Evolutionary conservation across 1,140 invertebrate species (phyloP).

Genomic region (Drosophila dunni): DNA sequence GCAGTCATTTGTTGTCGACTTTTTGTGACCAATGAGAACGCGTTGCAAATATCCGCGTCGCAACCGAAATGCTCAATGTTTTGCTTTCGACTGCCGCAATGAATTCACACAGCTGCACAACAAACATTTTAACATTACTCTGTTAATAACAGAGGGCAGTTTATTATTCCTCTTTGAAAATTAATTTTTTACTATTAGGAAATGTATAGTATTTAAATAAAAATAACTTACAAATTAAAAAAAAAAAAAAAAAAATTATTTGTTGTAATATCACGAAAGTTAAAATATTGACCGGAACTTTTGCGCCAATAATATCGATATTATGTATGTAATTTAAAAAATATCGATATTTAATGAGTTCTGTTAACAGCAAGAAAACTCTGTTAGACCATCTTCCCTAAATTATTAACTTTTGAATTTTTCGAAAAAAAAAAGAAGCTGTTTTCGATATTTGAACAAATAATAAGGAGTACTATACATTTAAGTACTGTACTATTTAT

Average conservation of each 20-base stretch:
- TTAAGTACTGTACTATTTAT: too few relatives aligned
- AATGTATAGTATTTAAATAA: not conserved
- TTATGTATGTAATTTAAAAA: too few relatives aligned
- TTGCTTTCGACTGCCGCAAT: constrained; percentile 23
- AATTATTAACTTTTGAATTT: too few relatives aligned
- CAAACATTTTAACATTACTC: constrained; percentile 7
- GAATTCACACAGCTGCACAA: not conserved
- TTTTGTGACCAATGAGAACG: not conserved
- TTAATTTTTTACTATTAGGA: not conserved
- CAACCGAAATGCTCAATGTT: constrained; percentile 27
- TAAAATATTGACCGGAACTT: not conserved
- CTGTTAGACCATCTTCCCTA: too few relatives aligned
- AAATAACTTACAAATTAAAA: not conserved
- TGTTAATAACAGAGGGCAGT: constrained; percentile 14
- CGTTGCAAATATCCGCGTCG: not conserved
- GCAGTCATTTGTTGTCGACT: constrained; percentile 10
- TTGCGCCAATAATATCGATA: constrained; percentile 3
- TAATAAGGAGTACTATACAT: too few relatives aligned
- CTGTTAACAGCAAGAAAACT: too few relatives aligned
- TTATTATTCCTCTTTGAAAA: not conserved
- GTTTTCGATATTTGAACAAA: too few relatives aligned
- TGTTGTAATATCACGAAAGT: too few relatives aligned
- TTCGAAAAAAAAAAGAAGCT: not conserved
- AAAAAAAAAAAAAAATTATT: too few relatives aligned
- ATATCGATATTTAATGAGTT: constrained; percentile 6